Conservation (phyloP, 2,888 invertebrate species). For the Euzetes globulus region DNA sequence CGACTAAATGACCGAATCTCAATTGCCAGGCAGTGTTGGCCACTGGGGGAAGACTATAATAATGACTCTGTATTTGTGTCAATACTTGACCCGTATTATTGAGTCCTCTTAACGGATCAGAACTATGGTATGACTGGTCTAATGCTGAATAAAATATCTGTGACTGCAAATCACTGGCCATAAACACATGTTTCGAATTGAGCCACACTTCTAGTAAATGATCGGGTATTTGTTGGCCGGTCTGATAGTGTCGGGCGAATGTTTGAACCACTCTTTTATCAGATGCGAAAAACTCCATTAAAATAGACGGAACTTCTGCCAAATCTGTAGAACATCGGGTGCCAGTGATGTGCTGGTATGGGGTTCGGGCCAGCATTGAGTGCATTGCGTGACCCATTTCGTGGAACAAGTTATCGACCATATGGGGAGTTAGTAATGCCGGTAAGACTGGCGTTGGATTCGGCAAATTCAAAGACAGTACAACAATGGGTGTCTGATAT, state of each 20-base stretch:
- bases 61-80: conserved; percentile 66
- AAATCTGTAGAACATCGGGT: conserved; percentile 96
- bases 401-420: conserved; percentile 94
- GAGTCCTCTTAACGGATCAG: conserved; percentile 45
- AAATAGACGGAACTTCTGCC: conserved; percentile 96
- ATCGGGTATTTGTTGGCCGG: conserved; percentile 71
- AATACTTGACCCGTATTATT: conserved; percentile 63
- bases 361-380: conserved; percentile 91
- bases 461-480: conserved; percentile 79
- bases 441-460: conserved; percentile 66
- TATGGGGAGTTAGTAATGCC: conserved; percentile 69
- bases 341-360: conserved; percentile 93
- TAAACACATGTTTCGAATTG: conserved; percentile 75
- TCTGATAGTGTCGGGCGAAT: conserved; percentile 85
- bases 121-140: conserved; percentile 79
- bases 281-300: conserved; percentile 95
- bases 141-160: conserved; percentile 85
- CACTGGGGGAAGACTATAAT: conserved; percentile 79
- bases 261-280: conserved; percentile 73
- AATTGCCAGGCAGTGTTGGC: conserved; percentile 90
- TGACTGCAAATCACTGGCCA: conserved; percentile 77
- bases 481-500: conserved; percentile 54
- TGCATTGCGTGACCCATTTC: conserved; percentile 99
- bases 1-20: conserved; percentile 89
- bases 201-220: conserved; percentile 70